Evolutionary conservation across 2,888 invertebrate species (phyloP), one percentile per base, ranked within the genome.

Genomic region (Drosophila mulleri): DNA sequence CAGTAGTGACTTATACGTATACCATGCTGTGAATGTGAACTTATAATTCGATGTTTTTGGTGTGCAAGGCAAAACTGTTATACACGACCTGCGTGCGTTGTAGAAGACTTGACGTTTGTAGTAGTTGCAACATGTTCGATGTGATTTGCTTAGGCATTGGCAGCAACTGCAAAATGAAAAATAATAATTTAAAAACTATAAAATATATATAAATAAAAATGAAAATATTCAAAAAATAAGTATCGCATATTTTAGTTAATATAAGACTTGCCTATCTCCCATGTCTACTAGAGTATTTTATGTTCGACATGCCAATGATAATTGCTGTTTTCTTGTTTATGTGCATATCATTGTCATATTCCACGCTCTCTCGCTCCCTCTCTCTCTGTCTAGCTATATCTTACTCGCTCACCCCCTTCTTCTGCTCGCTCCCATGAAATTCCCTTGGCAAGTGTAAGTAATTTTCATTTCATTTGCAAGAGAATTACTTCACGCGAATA

Each of bases 401-500:
- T 42, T n/a, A 5, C 11, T 11, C 32, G 18, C 16, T 11, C 18
- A 29, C 29, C 20, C 26, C 59, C 41, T 52, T 72, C 50, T 41
- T 29, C 6, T 16, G 23, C 29, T 11, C 44, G 57, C 32, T 44
- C 32, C 59, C 26, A 35, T 42, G 23, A 16, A 35, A 78, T 74
- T 74, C 67, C 64, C 71, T 52, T 53, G 72, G 52, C 68, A 75
- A 72, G 63, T 61, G 58, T 63, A 57, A 68, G 78, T 80, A 83
- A 83, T 82, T 83, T 85, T 76, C 73, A 66, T 83, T 80, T 80
- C 67, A 85, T 81, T 86, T 80, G 78, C 79, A 75, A 67, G 72
- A 35, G 63, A 78, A 82, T 69, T 73, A 58, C 70, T 60, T 48
- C 23, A 37, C 37, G 59, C 20, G 45, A 39, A 45, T 58, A 39